Base-by-base conservation (phyloP, 2,113 vertebrate genomes). In the Salvelinus sp. region DNA sequence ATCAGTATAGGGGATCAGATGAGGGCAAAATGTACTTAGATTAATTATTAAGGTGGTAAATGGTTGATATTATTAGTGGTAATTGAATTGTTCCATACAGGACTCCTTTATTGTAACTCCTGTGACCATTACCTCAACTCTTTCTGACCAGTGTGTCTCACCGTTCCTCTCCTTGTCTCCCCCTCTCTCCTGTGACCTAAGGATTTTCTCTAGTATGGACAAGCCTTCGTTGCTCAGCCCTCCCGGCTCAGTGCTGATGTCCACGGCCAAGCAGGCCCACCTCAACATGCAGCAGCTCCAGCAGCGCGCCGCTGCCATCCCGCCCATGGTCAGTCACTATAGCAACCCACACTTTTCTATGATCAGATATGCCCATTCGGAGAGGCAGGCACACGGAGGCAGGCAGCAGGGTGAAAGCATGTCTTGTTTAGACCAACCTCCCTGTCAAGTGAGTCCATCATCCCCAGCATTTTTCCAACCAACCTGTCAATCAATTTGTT, bases 251-350 rank as follows among this genome's bases (percentile, higher is more conserved):
- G 93, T 98, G 75, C 85, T 99, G 74, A 93, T 98, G 1, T 94
- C 96, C 16, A 92, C 97, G 12, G 91, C 94, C 0, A 98, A 98
- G 79, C 94, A 95, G 88, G 82, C 90, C 54, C 94, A 93, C 18
- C 91, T 97, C 92, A 97, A 94, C 83, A 88, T 99, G 72, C 96
- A 98, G 77, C 97, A 99, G 88, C 92, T 98, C 77, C 97, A 99
- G 30, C 94, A 98, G 80, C 94, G 97, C 83, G 97, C 97, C 77
- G 97, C 98, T 28, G 90, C 95, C 79, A 99, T 99, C 76, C 98
- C 98, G 7, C 93, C 96, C 23, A 99, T 99, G 97, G 98, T 98
- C 88, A 88, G 87, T 91, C 81, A 75, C 74, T 58, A 75, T 70
- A 73, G 74, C 63, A 75, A 75, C 75, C 76, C 60, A 74, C 50